A percentile compares a stretch with the other conserved stretches of the same genome.
These are phyloP conservation scores for Peromyscus maniculatus DNA, from an alignment of 2,113 vertebrate species.

Conservation along the genomic window DNA sequence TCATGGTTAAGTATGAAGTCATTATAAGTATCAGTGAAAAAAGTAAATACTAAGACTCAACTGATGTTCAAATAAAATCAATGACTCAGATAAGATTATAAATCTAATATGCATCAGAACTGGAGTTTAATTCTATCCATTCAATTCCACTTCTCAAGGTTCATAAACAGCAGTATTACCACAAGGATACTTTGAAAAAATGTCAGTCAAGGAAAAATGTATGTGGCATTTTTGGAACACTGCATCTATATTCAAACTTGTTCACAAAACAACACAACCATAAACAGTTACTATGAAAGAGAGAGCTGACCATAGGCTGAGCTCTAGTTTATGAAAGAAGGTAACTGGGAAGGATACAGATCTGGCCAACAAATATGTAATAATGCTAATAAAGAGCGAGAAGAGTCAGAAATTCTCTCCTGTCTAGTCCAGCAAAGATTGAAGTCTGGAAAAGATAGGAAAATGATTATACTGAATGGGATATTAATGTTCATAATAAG, in stretches of 20 bases:
- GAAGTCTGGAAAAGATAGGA: background rate
- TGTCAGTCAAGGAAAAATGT: background rate
- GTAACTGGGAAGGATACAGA: background rate
- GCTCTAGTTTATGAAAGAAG: background rate
- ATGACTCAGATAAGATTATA: background rate
- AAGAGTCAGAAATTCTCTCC: background rate
- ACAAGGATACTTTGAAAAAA: background rate
- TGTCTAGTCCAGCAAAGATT: background rate
- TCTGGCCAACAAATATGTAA: background rate
- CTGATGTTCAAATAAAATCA: background rate
- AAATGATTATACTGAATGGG: background rate
- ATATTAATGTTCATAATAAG: slow-evolving; percentile 3
- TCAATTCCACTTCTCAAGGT: background rate
- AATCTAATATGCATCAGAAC: background rate
- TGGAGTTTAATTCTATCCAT: background rate
- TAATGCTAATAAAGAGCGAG: background rate
- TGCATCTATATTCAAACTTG: background rate
- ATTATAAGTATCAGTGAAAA: slow-evolving; percentile 36
- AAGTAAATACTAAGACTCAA: slow-evolving; percentile 22
- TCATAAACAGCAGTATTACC: background rate
- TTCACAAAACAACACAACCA: background rate
- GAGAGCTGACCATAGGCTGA: background rate
- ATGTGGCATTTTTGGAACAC: background rate
- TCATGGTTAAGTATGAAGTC: background rate
- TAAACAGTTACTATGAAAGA: background rate